A percentile compares a stretch with the other conserved stretches of the same genome.
phyloP scores from a whole-genome alignment of 2,113 vertebrate species.

The Nicator chloris region DNA sequence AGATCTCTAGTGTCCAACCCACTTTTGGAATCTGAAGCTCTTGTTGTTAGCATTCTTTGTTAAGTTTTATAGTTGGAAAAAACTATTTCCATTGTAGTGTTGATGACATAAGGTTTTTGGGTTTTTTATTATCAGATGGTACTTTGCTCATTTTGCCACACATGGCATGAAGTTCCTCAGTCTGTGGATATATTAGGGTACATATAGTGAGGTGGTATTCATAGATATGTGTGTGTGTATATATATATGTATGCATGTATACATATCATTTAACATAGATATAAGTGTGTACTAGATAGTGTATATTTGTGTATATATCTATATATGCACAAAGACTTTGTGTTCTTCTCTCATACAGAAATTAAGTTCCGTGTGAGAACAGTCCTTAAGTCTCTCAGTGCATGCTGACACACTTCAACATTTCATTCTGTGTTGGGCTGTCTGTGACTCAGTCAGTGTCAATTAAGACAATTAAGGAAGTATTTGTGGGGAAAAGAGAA shows the following conservation, averaged over 20 bases:
- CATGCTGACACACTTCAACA: not conserved
- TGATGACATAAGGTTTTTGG: not conserved
- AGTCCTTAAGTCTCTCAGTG: not conserved
- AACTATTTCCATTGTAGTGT: not conserved
- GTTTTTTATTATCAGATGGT: not conserved
- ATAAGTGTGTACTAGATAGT: not conserved
- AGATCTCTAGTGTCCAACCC: not conserved
- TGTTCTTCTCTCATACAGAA: not conserved
- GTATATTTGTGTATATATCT: not conserved
- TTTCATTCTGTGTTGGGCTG: conserved; percentile 16
- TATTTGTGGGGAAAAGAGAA: not conserved
- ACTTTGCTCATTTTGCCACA: not conserved
- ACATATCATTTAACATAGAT: not conserved
- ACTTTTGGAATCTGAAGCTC: not conserved
- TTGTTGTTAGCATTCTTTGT: not conserved
- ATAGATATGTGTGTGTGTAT: not conserved
- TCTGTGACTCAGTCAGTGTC: not conserved
- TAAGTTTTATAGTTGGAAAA: not conserved
- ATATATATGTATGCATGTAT: fast-evolving
- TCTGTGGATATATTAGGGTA: not conserved
- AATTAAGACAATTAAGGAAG: not conserved
- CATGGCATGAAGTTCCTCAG: not conserved
- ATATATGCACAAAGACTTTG: not conserved
- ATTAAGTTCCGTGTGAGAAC: not conserved
- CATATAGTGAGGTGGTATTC: not conserved